These are phyloP conservation scores for Entomobrya proxima DNA, from an alignment of 2,888 invertebrate species.

Conservation along the genomic window DNA sequence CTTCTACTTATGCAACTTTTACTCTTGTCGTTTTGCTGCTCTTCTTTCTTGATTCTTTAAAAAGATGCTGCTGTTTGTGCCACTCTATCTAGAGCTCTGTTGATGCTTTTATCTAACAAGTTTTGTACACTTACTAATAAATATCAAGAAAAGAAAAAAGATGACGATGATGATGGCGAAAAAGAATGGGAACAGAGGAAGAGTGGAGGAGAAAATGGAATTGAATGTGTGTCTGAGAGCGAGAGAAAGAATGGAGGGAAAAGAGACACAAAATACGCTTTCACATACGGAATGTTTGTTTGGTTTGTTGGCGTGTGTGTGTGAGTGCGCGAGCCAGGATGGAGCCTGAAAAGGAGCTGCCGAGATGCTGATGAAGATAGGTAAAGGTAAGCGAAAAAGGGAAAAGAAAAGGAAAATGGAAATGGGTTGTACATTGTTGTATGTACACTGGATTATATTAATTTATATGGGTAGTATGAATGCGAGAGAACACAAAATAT, in stretches of 20 bases:
- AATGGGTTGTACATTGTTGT: neutral
- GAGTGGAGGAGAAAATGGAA: constrained; percentile 61
- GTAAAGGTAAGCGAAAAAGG: constrained; percentile 38
- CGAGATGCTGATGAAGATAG: constrained; percentile 44
- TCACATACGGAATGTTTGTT: constrained; percentile 50
- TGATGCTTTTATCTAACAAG: constrained; percentile 66
- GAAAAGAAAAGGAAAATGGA: neutral
- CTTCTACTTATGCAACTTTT: constrained; percentile 58
- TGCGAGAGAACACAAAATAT: neutral
- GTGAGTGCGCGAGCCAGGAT: neutral
- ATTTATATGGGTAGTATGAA: constrained; percentile 14
- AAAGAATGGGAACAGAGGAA: constrained; percentile 42
- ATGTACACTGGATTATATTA: constrained; percentile 22
- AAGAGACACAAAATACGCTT: constrained; percentile 33
- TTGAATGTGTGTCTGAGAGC: constrained; percentile 50
- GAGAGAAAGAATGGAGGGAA: constrained; percentile 33
- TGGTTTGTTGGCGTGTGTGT: constrained; percentile 9
- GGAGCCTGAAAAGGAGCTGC: constrained; percentile 2
- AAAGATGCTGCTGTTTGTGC: constrained; percentile 4
- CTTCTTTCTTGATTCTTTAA: constrained; percentile 36
- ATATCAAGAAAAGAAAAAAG: constrained; percentile 49
- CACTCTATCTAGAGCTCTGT: constrained; percentile 6
- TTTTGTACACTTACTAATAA: constrained; percentile 65
- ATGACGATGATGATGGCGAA: constrained; percentile 33
- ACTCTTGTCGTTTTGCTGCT: constrained; percentile 55